Conservation (phyloP, 2,888 invertebrate genomes). For the Euzophera pinguis region DNA sequence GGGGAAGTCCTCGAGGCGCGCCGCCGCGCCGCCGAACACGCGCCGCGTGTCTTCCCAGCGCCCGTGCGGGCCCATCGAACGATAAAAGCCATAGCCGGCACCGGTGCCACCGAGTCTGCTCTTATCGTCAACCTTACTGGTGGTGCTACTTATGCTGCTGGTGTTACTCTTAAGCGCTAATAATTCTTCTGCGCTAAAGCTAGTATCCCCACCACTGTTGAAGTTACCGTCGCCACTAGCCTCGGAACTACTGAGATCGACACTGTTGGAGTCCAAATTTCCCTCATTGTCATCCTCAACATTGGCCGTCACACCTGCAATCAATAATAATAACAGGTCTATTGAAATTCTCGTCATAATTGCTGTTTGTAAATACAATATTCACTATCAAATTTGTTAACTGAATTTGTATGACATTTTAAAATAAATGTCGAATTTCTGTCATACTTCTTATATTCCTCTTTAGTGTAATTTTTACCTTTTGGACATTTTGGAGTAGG, state of each 20-base stretch:
- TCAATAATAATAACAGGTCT: too few relatives aligned
- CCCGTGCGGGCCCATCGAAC: slow-evolving; percentile 24
- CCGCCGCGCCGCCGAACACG: slow-evolving; percentile 52
- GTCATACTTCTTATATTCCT: too few relatives aligned
- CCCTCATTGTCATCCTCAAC: too few relatives aligned
- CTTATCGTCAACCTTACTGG: neutral
- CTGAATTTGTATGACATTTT: too few relatives aligned
- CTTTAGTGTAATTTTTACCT: too few relatives aligned
- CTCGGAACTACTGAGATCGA: neutral
- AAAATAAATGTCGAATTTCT: too few relatives aligned
- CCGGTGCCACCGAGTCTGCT: neutral
- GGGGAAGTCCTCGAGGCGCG: slow-evolving; percentile 34
- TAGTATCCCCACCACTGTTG: neutral
- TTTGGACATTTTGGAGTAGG: too few relatives aligned
- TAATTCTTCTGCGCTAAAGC: neutral
- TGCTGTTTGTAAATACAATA: too few relatives aligned
- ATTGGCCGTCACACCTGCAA: too few relatives aligned
- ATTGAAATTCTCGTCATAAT: too few relatives aligned
- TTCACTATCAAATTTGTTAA: too few relatives aligned
- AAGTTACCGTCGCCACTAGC: neutral
- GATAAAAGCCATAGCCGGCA: slow-evolving; percentile 38
- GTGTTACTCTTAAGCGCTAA: neutral
- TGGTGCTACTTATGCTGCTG: neutral
- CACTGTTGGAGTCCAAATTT: too few relatives aligned
- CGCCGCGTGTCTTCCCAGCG: slow-evolving; percentile 35